Percentiles rank a stretch among this genome's conserved stretches.
phyloP scores from a whole-genome alignment of 1,140 invertebrate species.

The Magallana ariakensis region DNA sequence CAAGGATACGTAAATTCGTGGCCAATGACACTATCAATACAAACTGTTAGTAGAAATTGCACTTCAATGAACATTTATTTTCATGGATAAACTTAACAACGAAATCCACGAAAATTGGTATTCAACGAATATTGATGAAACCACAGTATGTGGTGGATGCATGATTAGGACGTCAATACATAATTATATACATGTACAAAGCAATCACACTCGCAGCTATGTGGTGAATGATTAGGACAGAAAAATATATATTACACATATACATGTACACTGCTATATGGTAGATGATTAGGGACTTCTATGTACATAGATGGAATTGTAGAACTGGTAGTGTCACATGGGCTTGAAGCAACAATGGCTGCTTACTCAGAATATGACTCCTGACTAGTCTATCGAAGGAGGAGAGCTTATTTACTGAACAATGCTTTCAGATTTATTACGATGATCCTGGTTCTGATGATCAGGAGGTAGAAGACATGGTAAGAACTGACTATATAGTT shows the following conservation, averaged over 20 bases:
- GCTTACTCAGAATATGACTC: not conserved
- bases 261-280: not conserved
- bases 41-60: too few species aligned
- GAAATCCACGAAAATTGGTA: too few species aligned
- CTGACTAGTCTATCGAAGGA: not conserved
- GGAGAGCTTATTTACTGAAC: not conserved
- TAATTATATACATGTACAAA: not conserved
- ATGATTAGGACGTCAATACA: not conserved
- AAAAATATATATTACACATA: too few species aligned
- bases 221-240: too few species aligned
- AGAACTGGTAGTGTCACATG: not conserved
- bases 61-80: too few species aligned
- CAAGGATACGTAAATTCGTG: too few species aligned
- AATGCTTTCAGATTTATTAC: constrained; percentile 33
- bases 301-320: not conserved
- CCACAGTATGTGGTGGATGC: too few species aligned
- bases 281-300: not conserved
- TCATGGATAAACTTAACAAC: too few species aligned
- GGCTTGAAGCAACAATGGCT: not conserved
- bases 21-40: too few species aligned
- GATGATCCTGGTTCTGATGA: constrained; percentile 8
- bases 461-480: not conserved
- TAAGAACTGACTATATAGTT: not conserved
- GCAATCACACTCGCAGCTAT: not conserved
- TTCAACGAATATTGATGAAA: too few species aligned